Base-by-base conservation (phyloP, 2,797 vertebrate genomes). In the Melanotaenia pygmaea region DNA sequence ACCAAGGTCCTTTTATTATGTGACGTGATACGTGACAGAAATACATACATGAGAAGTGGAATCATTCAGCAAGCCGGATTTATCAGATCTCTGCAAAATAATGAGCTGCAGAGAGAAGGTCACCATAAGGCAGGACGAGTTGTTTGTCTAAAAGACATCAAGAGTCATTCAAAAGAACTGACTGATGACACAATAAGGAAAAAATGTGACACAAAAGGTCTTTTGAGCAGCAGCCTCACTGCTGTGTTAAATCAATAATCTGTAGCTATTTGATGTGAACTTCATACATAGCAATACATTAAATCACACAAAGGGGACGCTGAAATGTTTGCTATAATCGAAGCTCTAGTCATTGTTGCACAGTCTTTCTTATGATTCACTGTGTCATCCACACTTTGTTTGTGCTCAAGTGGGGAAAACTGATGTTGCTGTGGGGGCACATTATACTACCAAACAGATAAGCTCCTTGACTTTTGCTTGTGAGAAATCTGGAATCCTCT, bases 181-280 rank as follows among this genome's bases (percentile, higher is more conserved):
- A 77, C 58, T 65, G 45, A 50, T 71, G 38, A 81, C 47, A 61
- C 0, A 1, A 76, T 64, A 58, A 69, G 43, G 70, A 57, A 51
- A 85, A 72, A 73, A 47, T 85, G 58, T 60, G 66, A 78, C 64
- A 81, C 73, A 14, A 40, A 70, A 57, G 50, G 72, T 90, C 90
- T 88, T n/a, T 78, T 90, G 88, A 90, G 79, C 72, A 34, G 47
- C 64, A 75, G 47, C 76, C 66, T 56, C 59, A 35, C 80, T 72
- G 73, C 79, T 79, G 74, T 70, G 47, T 64, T 38, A 70, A 89
- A 90, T 91, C 85, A 86, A 83, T 89, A 83, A 86, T 75, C 59
- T 73, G 73, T 47, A 70, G 76, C 89, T 76, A 56, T 78, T 80
- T 78, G 76, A 88, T 82, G 73, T 64, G 74, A 81, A 89, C 87